Percentiles rank a stretch among this genome's conserved stretches.
These are phyloP conservation scores for Zaprionus inermis DNA, from an alignment of 1,140 invertebrate genomes.

Conservation along the genomic window DNA sequence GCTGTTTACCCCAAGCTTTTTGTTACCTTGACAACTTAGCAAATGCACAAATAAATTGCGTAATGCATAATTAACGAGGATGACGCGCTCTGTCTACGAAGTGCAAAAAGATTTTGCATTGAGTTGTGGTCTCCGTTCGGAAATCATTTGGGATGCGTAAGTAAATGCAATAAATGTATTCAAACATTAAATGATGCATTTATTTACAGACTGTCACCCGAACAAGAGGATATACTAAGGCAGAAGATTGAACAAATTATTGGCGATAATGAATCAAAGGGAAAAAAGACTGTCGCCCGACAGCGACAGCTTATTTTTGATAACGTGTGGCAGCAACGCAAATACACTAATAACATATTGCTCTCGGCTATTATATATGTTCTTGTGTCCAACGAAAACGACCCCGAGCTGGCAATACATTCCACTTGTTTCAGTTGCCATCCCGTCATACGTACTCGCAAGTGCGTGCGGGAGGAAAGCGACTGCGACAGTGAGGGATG, in stretches of 20 bases:
- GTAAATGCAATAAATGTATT: constrained; percentile 22
- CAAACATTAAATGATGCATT: constrained; percentile 10
- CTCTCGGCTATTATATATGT: constrained; percentile 77
- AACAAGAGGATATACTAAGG: constrained; percentile 62
- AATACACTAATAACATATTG: constrained; percentile 66
- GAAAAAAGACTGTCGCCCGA: constrained; percentile 32
- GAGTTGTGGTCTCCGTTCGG: constrained; percentile 58
- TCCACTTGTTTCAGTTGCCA: constrained; percentile 67
- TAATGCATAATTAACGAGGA: constrained; percentile 16
- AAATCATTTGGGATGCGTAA: constrained; percentile 80
- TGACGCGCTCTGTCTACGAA: constrained; percentile 61
- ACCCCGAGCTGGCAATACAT: constrained; percentile 54
- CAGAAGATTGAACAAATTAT: constrained; percentile 71
- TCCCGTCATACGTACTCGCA: constrained; percentile 74
- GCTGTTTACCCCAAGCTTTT: background rate
- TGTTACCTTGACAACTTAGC: constrained; percentile 19
- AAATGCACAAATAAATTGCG: constrained; percentile 6
- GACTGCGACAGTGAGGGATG: constrained; percentile 61
- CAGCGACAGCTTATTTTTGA: constrained; percentile 57
- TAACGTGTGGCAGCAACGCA: constrained; percentile 73
- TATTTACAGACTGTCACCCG: constrained; percentile 49
- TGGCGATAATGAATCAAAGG: constrained; percentile 25
- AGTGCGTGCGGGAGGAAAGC: constrained; percentile 54
- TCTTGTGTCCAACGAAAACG: constrained; percentile 62
- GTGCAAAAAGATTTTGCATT: constrained; percentile 75